Evolutionary conservation across 2,888 invertebrate species (phyloP).

Genomic region (Sepiola atlantica): DNA sequence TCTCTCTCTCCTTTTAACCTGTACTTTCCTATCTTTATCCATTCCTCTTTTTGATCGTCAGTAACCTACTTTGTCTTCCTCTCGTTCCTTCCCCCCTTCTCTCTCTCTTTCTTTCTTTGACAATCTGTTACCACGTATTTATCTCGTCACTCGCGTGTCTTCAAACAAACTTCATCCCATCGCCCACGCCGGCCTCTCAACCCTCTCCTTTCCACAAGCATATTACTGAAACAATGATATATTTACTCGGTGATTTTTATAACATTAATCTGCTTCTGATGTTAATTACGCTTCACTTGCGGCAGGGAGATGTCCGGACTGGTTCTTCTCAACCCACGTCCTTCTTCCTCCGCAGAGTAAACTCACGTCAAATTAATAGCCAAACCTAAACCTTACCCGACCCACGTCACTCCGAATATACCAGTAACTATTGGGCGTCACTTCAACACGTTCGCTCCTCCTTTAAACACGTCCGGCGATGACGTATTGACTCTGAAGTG

Average conservation of each 20-base stretch:
- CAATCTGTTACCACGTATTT: not conserved
- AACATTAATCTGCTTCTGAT: not conserved
- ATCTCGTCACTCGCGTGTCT: not conserved
- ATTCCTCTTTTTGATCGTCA: too few relatives aligned
- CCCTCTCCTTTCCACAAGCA: not conserved
- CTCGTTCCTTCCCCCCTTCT: not conserved
- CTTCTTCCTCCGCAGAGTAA: not conserved
- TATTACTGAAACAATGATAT: not conserved
- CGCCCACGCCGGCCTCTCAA: not conserved
- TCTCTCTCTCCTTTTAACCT: too few relatives aligned
- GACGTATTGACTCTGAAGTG: slow-evolving; percentile 32
- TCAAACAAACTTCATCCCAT: not conserved
- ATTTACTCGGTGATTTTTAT: not conserved
- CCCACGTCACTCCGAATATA: not conserved
- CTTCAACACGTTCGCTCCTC: not conserved
- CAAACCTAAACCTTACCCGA: not conserved
- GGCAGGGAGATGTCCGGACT: not conserved
- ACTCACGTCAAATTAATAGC: not conserved
- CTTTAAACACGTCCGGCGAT: not conserved
- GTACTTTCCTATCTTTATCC: not conserved
- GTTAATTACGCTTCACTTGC: not conserved
- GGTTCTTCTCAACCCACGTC: not conserved
- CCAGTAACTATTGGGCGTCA: not conserved
- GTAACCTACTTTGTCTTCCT: too few relatives aligned
- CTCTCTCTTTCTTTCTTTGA: not conserved